Evolutionary conservation across 2,888 invertebrate species (phyloP).

Genomic region (Mantis religiosa): DNA sequence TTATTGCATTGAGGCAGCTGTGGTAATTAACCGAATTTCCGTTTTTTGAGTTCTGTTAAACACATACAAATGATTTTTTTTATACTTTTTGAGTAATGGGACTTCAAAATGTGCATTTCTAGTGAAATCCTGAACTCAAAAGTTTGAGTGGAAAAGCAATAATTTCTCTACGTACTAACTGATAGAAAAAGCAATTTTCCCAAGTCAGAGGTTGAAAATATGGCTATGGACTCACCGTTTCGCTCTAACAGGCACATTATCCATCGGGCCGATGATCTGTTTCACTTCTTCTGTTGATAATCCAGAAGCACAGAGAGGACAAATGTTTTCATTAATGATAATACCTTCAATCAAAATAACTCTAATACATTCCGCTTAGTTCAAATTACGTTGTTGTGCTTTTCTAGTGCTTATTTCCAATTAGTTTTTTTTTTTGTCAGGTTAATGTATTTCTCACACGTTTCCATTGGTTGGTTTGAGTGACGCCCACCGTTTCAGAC

Average conservation of each 20-base stretch:
- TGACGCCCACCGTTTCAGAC: background rate
- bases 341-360: background rate
- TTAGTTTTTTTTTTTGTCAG: background rate
- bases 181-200: no score
- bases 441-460: background rate
- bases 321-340: background rate
- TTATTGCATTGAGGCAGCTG: no score
- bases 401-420: background rate
- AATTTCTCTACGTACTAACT: no score
- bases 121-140: no score
- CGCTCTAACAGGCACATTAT: background rate
- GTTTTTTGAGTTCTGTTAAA: no score
- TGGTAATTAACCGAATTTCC: no score
- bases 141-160: no score
- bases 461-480: background rate
- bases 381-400: background rate
- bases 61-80: no score
- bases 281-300: background rate
- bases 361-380: background rate
- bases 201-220: no score
- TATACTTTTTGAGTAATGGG: no score
- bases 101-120: no score
- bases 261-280: background rate
- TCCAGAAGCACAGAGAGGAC: no score
- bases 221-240: background rate